Percentiles rank a stretch among this genome's conserved stretches.
Evolutionary conservation across 2,113 vertebrate species (phyloP).

Genomic region (Thymallus thymallus): DNA sequence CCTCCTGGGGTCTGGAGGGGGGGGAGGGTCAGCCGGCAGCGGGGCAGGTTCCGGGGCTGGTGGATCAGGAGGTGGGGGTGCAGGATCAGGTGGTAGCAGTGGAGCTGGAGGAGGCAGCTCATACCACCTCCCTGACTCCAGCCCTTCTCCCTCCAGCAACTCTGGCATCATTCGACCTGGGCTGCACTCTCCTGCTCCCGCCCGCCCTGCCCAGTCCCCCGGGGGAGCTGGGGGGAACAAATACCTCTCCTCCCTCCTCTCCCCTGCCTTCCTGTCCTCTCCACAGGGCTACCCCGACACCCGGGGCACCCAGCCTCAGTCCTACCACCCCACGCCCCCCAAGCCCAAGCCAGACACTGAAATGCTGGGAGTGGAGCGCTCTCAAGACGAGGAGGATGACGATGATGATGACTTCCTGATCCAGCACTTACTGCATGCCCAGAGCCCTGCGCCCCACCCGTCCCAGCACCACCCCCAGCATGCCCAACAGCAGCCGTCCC

Average conservation of each 20-base stretch:
- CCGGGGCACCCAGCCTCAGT: constrained; percentile 51
- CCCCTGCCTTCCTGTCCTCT: constrained; percentile 79
- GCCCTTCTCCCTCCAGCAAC: constrained; percentile 74
- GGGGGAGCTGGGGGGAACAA: constrained; percentile 77
- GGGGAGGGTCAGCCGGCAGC: constrained; percentile 41
- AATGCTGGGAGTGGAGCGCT: constrained; percentile 66
- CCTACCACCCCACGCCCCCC: constrained; percentile 65
- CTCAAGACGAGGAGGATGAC: constrained; percentile 76
- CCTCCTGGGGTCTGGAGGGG: constrained; percentile 60
- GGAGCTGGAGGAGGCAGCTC: constrained; percentile 50
- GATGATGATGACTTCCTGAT: constrained; percentile 89
- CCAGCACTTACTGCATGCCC: constrained; percentile 82
- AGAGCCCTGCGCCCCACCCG: constrained; percentile 64
- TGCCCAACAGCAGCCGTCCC: constrained; percentile 56
- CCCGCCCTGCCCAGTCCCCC: constrained; percentile 76
- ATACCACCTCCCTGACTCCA: constrained; percentile 78
- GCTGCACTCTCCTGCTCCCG: constrained; percentile 80
- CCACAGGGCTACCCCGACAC: constrained; percentile 66
- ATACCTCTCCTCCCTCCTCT: constrained; percentile 80
- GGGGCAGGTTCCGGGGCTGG: constrained; percentile 59
- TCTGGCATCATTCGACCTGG: constrained; percentile 76
- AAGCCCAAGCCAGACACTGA: constrained; percentile 68
- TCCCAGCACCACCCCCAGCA: constrained; percentile 70
- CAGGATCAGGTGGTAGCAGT: constrained; percentile 53
- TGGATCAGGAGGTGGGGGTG: constrained; percentile 50